Percentiles rank a stretch among this genome's conserved stretches.
These are phyloP conservation scores for Achroia grisella DNA, from an alignment of 1,140 invertebrate species.

Conservation along the genomic window DNA sequence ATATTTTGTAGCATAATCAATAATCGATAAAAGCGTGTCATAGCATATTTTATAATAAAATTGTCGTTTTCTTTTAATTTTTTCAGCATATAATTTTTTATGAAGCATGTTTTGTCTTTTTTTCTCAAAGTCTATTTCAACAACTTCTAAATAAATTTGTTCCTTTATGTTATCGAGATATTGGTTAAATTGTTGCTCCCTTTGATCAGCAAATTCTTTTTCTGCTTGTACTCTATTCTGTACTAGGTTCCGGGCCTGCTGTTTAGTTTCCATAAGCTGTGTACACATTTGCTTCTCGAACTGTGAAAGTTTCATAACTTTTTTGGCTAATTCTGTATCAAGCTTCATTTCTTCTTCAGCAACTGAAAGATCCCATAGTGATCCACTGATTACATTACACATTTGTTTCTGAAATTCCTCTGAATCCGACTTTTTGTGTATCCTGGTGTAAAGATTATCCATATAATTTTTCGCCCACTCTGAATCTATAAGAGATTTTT, in stretches of 20 bases:
- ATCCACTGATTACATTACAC: conserved; percentile 44
- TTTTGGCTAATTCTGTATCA: conserved; percentile 68
- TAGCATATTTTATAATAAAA: conserved; percentile 68
- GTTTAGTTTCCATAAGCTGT: conserved; percentile 75
- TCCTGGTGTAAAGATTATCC: conserved; percentile 44
- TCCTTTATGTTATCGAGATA: conserved; percentile 64
- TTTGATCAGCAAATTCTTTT: conserved; percentile 59
- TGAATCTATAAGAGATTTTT: conserved; percentile 36
- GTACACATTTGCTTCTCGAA: conserved; percentile 78
- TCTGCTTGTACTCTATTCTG: conserved; percentile 70
- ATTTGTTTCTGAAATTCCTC: conserved; percentile 60
- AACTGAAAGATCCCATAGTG: conserved; percentile 52
- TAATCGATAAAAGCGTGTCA: conserved; percentile 67
- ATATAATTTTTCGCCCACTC: conserved; percentile 51
- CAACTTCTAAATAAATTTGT: conserved; percentile 48
- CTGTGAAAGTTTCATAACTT: conserved; percentile 74
- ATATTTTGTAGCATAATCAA: conserved; percentile 70
- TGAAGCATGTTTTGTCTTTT: conserved; percentile 69
- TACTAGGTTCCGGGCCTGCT: conserved; percentile 70
- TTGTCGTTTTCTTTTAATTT: conserved; percentile 55
- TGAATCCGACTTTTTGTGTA: conserved; percentile 45
- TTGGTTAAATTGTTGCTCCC: conserved; percentile 61
- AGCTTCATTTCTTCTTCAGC: conserved; percentile 68
- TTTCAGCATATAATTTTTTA: conserved; percentile 65
- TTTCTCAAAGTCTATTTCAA: conserved; percentile 71